Evolutionary conservation across 1,140 invertebrate species (phyloP).

Genomic region (Ceratosolen solmsi): DNA sequence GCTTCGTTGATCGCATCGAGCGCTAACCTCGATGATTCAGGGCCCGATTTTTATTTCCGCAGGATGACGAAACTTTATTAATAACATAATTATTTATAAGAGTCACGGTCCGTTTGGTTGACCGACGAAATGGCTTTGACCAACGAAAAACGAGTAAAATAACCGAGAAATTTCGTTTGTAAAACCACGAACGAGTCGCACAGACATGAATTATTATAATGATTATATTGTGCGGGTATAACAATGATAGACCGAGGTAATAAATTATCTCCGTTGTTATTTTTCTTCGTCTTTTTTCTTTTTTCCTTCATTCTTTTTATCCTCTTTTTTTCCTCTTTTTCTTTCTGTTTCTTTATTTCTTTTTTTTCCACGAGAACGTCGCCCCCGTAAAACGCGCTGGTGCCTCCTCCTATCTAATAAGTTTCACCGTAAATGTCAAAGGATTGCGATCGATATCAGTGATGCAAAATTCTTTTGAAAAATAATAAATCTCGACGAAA

Average conservation of each 20-base stretch:
- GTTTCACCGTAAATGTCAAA: not conserved
- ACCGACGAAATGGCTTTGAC: not conserved
- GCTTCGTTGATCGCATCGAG: slow-evolving; percentile 50
- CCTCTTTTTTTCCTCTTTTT: too few relatives aligned
- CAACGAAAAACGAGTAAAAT: not conserved
- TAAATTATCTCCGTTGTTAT: not conserved
- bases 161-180: not conserved
- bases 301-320: not conserved
- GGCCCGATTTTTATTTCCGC: slow-evolving; percentile 59
- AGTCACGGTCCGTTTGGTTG: slow-evolving; percentile 52
- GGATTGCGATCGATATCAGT: not conserved
- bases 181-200: not conserved
- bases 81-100: slow-evolving; percentile 56
- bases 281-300: not conserved
- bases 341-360: not conserved
- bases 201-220: slow-evolving; percentile 22
- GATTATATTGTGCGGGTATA: slow-evolving; percentile 7
- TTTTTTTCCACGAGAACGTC: slow-evolving; percentile 8
- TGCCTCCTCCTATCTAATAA: not conserved
- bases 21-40: slow-evolving; percentile 55
- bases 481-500: not conserved
- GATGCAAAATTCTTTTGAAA: not conserved
- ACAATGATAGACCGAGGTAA: not conserved
- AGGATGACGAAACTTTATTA: slow-evolving; percentile 58
- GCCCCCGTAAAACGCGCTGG: not conserved